A percentile compares a stretch with the other conserved stretches of the same genome.
phyloP scores from a whole-genome alignment of 2,888 invertebrate genomes.

The Malthinus flaveolus region DNA sequence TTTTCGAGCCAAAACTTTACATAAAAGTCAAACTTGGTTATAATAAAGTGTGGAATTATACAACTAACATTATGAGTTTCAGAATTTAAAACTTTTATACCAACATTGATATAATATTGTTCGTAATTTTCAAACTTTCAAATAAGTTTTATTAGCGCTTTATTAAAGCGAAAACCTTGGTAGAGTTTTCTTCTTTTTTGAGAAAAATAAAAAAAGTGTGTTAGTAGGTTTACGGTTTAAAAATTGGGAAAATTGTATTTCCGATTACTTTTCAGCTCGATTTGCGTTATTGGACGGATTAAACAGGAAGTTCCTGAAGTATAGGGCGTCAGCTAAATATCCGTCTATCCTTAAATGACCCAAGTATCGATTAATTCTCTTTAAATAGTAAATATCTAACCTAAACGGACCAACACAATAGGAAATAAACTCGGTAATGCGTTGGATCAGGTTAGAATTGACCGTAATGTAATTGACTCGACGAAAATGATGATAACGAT shows the following conservation, averaged over 20 bases:
- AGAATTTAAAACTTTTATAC: not conserved
- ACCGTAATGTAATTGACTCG: conserved; percentile 30
- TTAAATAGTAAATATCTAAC: conserved; percentile 9
- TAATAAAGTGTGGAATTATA: not conserved
- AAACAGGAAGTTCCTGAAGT: conserved; percentile 41
- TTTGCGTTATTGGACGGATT: conserved; percentile 25
- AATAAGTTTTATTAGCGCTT: too few species aligned
- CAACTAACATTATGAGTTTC: not conserved
- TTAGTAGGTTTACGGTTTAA: conserved; percentile 1
- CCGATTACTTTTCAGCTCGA: conserved; percentile 18
- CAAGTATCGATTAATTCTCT: conserved; percentile 40
- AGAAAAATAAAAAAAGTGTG: not conserved
- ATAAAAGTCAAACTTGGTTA: not conserved
- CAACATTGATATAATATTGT: too few species aligned
- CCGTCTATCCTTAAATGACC: conserved; percentile 40
- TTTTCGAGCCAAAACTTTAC: not conserved
- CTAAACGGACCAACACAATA: conserved; percentile 17
- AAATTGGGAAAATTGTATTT: conserved; percentile 16
- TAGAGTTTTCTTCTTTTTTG: too few species aligned
- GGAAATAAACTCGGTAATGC: conserved; percentile 29
- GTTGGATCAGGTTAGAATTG: conserved; percentile 21
- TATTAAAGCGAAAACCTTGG: too few species aligned
- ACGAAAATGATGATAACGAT: conserved; percentile 19
- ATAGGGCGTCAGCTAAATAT: conserved; percentile 40
- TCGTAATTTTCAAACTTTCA: too few species aligned